Percentiles rank a stretch among this genome's conserved stretches.
Conservation (phyloP, 2,113 vertebrate species). For the Passerina amoena region DNA sequence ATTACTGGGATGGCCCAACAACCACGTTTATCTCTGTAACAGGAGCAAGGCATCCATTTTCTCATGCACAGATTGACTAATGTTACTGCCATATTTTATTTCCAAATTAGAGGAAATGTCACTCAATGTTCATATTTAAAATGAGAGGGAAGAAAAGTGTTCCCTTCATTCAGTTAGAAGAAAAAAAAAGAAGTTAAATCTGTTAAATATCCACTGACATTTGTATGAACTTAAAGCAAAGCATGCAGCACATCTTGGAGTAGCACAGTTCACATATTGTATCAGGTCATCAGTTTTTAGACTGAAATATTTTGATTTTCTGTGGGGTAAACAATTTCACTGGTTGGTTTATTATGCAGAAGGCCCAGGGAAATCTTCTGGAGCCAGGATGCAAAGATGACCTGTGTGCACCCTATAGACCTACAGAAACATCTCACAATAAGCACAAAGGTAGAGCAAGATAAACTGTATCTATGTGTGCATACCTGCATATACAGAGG, state of each 20-base stretch:
- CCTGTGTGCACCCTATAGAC: background rate
- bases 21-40: background rate
- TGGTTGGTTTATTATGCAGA: background rate
- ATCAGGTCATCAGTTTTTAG: background rate
- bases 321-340: background rate
- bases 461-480: background rate
- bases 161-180: background rate
- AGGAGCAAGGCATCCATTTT: background rate
- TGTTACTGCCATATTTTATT: slow-evolving; percentile 42
- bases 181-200: background rate
- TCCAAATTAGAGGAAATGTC: slow-evolving; percentile 52
- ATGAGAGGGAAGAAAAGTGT: background rate
- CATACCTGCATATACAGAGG: background rate
- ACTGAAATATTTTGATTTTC: background rate
- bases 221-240: slow-evolving; percentile 21
- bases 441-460: background rate
- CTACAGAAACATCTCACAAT: background rate
- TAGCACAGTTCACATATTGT: background rate
- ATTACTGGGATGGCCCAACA: background rate
- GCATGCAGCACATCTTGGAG: background rate
- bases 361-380: background rate
- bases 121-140: slow-evolving; percentile 29
- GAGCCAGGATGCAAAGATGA: background rate
- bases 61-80: slow-evolving; percentile 12
- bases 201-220: slow-evolving; percentile 48